A percentile compares a stretch with the other conserved stretches of the same genome.
Evolutionary conservation across 2,113 vertebrate species (phyloP).

Genomic region (Actenoides lindsayi): DNA sequence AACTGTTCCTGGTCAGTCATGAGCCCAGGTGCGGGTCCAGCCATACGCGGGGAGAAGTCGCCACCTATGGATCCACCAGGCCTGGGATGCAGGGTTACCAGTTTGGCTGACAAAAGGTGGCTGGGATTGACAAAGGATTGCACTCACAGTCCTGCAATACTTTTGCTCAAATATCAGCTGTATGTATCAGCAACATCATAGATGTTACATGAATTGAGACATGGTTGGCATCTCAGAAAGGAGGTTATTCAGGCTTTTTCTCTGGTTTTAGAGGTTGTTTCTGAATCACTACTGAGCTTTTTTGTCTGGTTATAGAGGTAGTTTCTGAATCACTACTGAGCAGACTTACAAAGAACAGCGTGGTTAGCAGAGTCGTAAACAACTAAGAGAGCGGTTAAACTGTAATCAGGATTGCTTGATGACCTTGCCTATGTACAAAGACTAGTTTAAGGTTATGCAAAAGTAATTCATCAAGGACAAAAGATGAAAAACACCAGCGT

Average conservation of each 20-base stretch:
- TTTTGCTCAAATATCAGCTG: not conserved
- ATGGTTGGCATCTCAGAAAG: not conserved
- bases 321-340: not conserved
- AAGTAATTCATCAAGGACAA: not conserved
- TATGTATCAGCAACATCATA: fast-evolving
- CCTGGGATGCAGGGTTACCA: too few relatives aligned
- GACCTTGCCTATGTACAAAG: not conserved
- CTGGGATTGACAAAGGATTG: not conserved
- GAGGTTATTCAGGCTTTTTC: not conserved
- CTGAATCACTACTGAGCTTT: not conserved
- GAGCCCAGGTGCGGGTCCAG: fast-evolving
- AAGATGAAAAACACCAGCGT: not conserved
- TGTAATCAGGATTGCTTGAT: not conserved
- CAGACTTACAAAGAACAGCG: not conserved
- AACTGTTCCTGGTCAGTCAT: fast-evolving
- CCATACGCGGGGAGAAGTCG: not conserved
- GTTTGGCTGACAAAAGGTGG: not conserved
- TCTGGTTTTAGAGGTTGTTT: not conserved
- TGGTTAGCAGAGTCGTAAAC: not conserved
- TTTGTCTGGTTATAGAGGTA: not conserved
- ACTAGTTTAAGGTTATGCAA: not conserved
- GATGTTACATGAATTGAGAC: not conserved
- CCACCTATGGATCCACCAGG: not conserved
- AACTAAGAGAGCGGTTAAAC: not conserved
- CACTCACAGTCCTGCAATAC: fast-evolving